phyloP scores from a whole-genome alignment of 1,140 invertebrate genomes.

The Trichonephila clavipes region DNA sequence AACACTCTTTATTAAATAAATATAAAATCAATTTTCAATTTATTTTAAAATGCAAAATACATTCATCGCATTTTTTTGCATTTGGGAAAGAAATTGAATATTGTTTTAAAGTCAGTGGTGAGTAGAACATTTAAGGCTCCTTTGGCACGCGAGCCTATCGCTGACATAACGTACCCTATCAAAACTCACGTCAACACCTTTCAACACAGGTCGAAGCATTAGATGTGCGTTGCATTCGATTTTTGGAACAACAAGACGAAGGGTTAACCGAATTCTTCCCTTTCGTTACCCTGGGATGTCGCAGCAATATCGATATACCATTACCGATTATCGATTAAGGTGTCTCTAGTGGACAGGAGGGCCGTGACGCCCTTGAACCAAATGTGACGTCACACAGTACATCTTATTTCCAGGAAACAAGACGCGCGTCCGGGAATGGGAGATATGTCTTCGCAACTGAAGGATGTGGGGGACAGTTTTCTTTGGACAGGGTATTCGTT shows the following conservation, averaged over 20 bases:
- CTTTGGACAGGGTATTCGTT: not conserved
- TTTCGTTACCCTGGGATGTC: not conserved
- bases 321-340: constrained; percentile 27
- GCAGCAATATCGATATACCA: constrained; percentile 8
- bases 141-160: too few species aligned
- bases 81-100: too few species aligned
- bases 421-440: not conserved
- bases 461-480: not conserved
- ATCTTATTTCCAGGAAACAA: not conserved
- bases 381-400: not conserved
- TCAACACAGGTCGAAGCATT: too few species aligned
- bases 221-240: too few species aligned
- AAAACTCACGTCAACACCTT: too few species aligned
- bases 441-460: not conserved
- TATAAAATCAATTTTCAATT: too few species aligned
- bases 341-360: not conserved
- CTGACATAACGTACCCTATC: too few species aligned
- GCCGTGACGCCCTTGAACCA: not conserved
- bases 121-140: too few species aligned
- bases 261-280: not conserved
- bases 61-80: too few species aligned
- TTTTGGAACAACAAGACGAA: not conserved
- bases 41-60: too few species aligned
- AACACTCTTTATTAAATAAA: too few species aligned
- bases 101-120: too few species aligned